Percentiles rank a stretch among this genome's conserved stretches.
phyloP scores from a whole-genome alignment of 2,888 invertebrate genomes.

The Cinara cedri region DNA sequence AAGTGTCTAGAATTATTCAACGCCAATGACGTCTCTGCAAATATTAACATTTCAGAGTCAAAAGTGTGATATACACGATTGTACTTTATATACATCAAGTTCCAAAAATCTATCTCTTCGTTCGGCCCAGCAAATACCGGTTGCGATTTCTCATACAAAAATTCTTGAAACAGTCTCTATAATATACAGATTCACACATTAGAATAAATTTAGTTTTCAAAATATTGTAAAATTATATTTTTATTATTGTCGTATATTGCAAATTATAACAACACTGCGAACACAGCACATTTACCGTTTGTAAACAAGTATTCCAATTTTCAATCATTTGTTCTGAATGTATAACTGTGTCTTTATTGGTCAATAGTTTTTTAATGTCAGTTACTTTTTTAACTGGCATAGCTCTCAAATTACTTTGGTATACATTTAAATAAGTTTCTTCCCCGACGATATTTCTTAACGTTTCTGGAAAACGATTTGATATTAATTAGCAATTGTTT shows the following conservation, averaged over 20 bases:
- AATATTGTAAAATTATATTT: no score
- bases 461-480: no score
- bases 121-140: not conserved
- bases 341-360: not conserved
- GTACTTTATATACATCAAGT: constrained; percentile 21
- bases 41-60: not conserved
- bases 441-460: no score
- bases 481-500: no score
- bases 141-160: not conserved
- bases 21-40: constrained; percentile 8
- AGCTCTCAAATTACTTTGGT: no score
- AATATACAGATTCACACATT: not conserved
- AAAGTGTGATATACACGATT: not conserved
- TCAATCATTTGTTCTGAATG: not conserved
- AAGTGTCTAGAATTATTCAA: constrained; percentile 17
- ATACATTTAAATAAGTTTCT: no score
- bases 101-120: constrained; percentile 13
- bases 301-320: not conserved
- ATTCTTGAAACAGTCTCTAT: not conserved
- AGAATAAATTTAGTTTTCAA: not conserved
- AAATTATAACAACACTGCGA: not conserved
- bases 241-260: not conserved
- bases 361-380: no score
- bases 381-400: no score
- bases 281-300: not conserved